Evolutionary conservation across 2,888 invertebrate genomes (phyloP).

Genomic region (Ochropacha duplaris): DNA sequence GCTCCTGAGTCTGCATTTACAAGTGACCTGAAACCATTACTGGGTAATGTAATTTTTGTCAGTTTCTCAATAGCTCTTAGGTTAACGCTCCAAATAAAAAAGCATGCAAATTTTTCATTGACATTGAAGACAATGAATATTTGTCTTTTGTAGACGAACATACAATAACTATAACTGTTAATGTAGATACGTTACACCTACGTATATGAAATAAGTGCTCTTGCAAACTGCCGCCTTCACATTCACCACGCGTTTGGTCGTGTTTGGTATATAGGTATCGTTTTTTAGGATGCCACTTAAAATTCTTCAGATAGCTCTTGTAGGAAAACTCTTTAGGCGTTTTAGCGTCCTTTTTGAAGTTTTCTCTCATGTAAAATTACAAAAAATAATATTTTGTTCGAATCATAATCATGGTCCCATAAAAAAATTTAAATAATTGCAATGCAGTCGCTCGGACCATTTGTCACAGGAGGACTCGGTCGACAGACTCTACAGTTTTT

Average conservation of each 20-base stretch:
- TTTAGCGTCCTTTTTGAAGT: background rate
- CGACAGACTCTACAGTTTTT: background rate
- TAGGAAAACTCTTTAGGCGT: background rate
- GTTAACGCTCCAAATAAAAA: background rate
- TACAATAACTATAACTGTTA: background rate
- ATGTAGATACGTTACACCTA: background rate
- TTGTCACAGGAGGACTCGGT: background rate
- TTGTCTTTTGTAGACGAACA: background rate
- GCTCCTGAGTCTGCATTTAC: background rate
- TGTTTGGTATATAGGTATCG: too few species aligned
- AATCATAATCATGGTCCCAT: background rate
- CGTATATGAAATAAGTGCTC: background rate
- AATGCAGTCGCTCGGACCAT: too few species aligned
- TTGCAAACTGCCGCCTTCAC: background rate
- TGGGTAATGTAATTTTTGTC: background rate
- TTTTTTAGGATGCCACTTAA: background rate
- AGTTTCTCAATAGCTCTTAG: background rate
- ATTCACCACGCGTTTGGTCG: background rate
- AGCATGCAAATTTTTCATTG: background rate
- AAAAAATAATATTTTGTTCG: too few species aligned
- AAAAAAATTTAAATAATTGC: background rate
- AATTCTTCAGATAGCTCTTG: background rate
- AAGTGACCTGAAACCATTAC: conserved; percentile 1
- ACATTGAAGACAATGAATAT: background rate
- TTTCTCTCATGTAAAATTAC: background rate